These are phyloP conservation scores for Congeria kusceri DNA, from an alignment of 2,888 invertebrate species.

Conservation along the genomic window DNA sequence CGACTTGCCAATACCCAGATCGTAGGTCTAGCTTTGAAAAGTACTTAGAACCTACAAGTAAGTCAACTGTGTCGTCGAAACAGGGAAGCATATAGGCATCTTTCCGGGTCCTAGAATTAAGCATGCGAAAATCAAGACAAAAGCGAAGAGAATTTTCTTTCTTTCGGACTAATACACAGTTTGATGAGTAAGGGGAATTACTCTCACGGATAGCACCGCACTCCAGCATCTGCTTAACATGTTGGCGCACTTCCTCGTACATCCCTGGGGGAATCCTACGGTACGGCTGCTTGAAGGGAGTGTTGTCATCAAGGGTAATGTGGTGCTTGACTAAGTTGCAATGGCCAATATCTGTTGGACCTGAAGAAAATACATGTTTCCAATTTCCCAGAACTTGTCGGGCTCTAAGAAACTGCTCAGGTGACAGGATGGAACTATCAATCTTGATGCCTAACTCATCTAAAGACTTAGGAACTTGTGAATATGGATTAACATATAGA, in stretches of 20 bases:
- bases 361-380: slow-evolving; percentile 10
- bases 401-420: neutral
- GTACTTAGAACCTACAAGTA: slow-evolving; percentile 2
- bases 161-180: no score
- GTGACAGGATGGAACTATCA: neutral
- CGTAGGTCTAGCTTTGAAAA: slow-evolving; percentile 5
- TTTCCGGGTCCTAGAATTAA: slow-evolving; percentile 9
- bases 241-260: slow-evolving; percentile 15
- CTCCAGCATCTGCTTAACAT: slow-evolving; percentile 15
- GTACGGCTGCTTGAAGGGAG: slow-evolving; percentile 18
- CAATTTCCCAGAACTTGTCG: slow-evolving; percentile 11
- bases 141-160: slow-evolving; percentile 1
- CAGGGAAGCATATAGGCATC: slow-evolving; percentile 13
- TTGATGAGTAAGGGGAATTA: neutral
- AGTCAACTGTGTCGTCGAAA: slow-evolving; percentile 20
- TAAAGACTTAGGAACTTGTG: neutral
- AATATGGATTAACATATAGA: neutral
- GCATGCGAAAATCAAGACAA: slow-evolving; percentile 8
- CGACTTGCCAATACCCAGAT: slow-evolving; percentile 22
- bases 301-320: neutral
- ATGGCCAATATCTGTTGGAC: neutral
- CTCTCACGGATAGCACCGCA: slow-evolving; percentile 2
- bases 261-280: slow-evolving; percentile 2
- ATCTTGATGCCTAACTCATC: slow-evolving; percentile 15
- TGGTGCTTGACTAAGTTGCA: neutral